A percentile compares a stretch with the other conserved stretches of the same genome.
phyloP scores from a whole-genome alignment of 1,140 invertebrate genomes.

The Tenebrio molitor region DNA sequence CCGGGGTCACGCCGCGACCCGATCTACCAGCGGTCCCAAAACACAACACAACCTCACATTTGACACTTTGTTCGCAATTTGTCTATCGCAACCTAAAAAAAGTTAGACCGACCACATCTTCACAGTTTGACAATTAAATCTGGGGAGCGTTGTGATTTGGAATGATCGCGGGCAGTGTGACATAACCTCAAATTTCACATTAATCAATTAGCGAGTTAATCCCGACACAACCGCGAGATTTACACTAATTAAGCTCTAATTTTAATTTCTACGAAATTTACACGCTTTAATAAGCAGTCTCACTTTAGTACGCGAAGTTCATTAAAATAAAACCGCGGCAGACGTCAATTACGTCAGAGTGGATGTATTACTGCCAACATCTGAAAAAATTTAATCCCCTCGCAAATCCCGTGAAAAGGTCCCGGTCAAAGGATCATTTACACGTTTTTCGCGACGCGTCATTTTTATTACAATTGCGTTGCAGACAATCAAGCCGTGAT shows the following conservation, averaged over 20 bases:
- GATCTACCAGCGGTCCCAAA: too few species aligned
- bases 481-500: too few species aligned
- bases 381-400: slow-evolving; percentile 15
- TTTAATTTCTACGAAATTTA: slow-evolving; percentile 2
- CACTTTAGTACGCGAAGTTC: slow-evolving; percentile 10
- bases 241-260: slow-evolving; percentile 22
- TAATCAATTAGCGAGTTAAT: slow-evolving; percentile 14
- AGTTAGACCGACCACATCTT: too few species aligned
- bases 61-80: too few species aligned
- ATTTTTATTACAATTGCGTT: too few species aligned
- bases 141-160: too few species aligned
- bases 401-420: not conserved
- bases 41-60: too few species aligned
- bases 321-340: slow-evolving; percentile 28
- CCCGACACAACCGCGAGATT: slow-evolving; percentile 1
- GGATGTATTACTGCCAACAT: not conserved
- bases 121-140: too few species aligned
- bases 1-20: too few species aligned
- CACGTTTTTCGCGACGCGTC: too few species aligned
- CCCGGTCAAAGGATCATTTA: too few species aligned
- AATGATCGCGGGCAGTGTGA: not conserved
- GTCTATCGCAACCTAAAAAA: too few species aligned
- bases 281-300: slow-evolving; percentile 3
- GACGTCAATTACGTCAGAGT: slow-evolving; percentile 9
- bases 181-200: not conserved